Percentiles rank a stretch among this genome's conserved stretches.
phyloP scores from a whole-genome alignment of 2,888 invertebrate genomes.

The Drosophila monieri region DNA sequence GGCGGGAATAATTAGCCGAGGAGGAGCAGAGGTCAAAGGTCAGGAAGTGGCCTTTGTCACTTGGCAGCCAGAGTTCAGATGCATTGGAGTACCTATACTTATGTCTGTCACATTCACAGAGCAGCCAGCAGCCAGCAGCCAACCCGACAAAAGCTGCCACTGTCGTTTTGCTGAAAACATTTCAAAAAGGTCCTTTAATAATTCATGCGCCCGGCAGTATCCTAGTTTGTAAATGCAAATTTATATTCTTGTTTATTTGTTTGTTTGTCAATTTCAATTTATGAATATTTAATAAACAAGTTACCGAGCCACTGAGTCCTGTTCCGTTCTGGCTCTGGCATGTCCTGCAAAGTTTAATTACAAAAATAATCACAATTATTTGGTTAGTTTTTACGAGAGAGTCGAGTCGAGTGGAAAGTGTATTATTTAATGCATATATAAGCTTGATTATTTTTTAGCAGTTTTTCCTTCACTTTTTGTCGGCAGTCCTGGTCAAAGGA shows the following conservation, averaged over 20 bases:
- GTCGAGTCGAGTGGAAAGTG: too few relatives aligned
- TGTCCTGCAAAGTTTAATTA: background rate
- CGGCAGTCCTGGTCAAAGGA: constrained; percentile 9
- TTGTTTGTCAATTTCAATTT: constrained; percentile 2
- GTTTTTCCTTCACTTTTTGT: constrained; percentile 11
- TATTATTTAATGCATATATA: too few relatives aligned
- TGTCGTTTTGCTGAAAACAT: constrained; percentile 22
- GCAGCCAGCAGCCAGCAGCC: background rate
- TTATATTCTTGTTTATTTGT: background rate
- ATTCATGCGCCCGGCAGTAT: constrained; percentile 13
- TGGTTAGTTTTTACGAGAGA: too few relatives aligned
- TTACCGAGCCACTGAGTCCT: background rate
- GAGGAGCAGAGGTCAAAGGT: constrained; percentile 20
- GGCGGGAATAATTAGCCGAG: constrained; percentile 58
- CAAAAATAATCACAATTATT: background rate
- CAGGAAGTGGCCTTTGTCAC: constrained; percentile 67
- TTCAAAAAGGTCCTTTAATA: constrained; percentile 15
- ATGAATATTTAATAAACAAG: background rate
- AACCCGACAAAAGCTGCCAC: constrained; percentile 34
- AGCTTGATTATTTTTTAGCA: too few relatives aligned
- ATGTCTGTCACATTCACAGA: constrained; percentile 9
- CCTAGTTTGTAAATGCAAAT: background rate
- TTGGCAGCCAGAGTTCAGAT: constrained; percentile 33
- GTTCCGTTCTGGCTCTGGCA: background rate
- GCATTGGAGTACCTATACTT: background rate